Evolutionary conservation across 53 echinoderm and acorn worm genomes (phyloP), one percentile per base, ranked within the genome.

Genomic region (Echinarachnius parma): DNA sequence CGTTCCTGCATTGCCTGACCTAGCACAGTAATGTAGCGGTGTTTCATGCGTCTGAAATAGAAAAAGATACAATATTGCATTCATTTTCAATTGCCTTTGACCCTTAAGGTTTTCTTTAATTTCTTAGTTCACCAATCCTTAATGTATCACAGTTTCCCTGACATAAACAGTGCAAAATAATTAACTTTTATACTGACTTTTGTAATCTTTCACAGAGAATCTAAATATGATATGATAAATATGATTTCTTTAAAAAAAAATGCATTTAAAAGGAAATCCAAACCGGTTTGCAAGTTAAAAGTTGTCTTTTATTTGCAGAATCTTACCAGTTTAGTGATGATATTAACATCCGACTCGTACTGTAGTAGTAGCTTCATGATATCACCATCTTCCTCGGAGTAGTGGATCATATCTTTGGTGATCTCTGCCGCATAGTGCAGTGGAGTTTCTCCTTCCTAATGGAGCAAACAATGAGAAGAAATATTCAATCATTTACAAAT

Each of bases 361-460:
- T 90, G 76, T 13, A 95, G 77, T 4, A 95, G 67, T 22, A 80
- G 75, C 9, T 68, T 67, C 79, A 95, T 82, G 21, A 95, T 95
- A 16, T 90, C 89, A 8, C 68, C 53, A 54, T 95, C 96, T 54
- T 95, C 96, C 45, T 62, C 84, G n/a, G 75, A 64, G 48, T 87
- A 87, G 27, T 95, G 96, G 27, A 79, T 81, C 90, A 95, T 91
- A 33, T 87, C 82, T 55, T 87, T 87, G 22, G 96, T 91, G 77
- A 95, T 84, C 72, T 95, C 96, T 62, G 90, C 89, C 2, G 90
- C 90, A 72, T 95, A 95, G 67, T 95, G 96, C 18, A 95, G 76
- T 19, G 96, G 96, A 11, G 96, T 82, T 50, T 95, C 96, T 3
- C 96, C 96, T 61, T 95, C 96, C 96, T 95, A 34, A 0, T n/a